Conservation (phyloP, 2,888 invertebrate species). For the Idaea dimidiata region DNA sequence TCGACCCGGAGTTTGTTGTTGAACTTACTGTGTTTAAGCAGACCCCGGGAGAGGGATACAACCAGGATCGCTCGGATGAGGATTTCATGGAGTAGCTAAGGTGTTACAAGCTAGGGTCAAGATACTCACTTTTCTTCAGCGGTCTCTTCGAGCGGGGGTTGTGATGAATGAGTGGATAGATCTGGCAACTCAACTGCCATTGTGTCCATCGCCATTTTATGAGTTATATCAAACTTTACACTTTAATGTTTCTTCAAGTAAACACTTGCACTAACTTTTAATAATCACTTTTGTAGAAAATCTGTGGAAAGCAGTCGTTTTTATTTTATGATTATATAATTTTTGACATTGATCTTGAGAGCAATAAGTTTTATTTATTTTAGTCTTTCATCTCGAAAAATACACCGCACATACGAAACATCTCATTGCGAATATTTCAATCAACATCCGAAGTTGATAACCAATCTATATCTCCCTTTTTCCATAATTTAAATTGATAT, state of each 20-base stretch:
- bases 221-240: constrained; percentile 26
- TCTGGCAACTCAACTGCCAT: constrained; percentile 78
- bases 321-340: not conserved
- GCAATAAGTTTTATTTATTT: not conserved
- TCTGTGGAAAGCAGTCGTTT: not conserved
- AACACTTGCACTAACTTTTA: constrained; percentile 21
- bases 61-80: too few species aligned
- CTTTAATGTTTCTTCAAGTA: constrained; percentile 33
- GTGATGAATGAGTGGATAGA: constrained; percentile 57
- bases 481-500: too few species aligned
- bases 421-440: not conserved
- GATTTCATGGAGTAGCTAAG: too few species aligned
- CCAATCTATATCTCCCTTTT: too few species aligned
- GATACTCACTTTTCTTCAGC: constrained; percentile 74
- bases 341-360: not conserved
- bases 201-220: constrained; percentile 75
- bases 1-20: too few species aligned
- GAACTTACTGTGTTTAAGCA: too few species aligned
- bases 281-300: not conserved
- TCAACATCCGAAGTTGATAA: too few species aligned
- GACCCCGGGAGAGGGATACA: too few species aligned
- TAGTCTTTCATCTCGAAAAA: not conserved
- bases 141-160: constrained; percentile 64
- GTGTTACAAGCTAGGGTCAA: not conserved
- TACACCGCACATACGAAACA: not conserved